Conservation (phyloP, 1,140 invertebrate species). For the Calephelis virginiensis region DNA sequence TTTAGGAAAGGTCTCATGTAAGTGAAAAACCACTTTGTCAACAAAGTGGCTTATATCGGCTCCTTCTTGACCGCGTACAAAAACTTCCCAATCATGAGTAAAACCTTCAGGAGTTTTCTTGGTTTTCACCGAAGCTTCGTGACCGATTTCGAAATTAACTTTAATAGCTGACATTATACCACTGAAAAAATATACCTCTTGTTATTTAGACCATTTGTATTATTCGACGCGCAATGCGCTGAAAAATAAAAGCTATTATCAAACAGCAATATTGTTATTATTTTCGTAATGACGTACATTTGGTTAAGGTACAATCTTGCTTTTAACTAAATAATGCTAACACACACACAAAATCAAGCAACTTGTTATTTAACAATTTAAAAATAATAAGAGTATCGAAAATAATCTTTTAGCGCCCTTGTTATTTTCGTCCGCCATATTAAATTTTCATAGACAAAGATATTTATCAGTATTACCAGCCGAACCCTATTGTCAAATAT, state of each 20-base stretch:
- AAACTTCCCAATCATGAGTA: conserved; percentile 99
- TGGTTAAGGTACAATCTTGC: neutral
- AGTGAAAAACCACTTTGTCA: conserved; percentile 95
- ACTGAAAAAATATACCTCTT: conserved; percentile 8
- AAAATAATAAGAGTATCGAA: conserved; percentile 48
- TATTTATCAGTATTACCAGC: neutral
- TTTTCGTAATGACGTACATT: conserved; percentile 18
- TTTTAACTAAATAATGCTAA: neutral
- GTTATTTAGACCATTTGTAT: conserved; percentile 5
- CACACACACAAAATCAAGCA: conserved; percentile 22
- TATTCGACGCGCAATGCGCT: conserved; percentile 19
- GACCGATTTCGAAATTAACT: conserved; percentile 95
- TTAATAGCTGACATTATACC: conserved; percentile 84
- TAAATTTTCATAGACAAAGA: conserved; percentile 39
- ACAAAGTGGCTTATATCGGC: conserved; percentile 93
- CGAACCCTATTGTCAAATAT: too few relatives aligned
- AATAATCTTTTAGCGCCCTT: conserved; percentile 76
- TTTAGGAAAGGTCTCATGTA: conserved; percentile 95
- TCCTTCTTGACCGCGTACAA: conserved; percentile 91
- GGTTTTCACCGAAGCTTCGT: conserved; percentile 88
- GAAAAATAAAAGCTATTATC: conserved; percentile 20
- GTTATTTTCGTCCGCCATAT: conserved; percentile 77
- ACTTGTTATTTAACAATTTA: conserved; percentile 24
- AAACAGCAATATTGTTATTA: conserved; percentile 16
- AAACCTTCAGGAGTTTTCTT: conserved; percentile 92